A percentile compares a stretch with the other conserved stretches of the same genome.
phyloP scores from a whole-genome alignment of 2,888 invertebrate genomes.

The Oscheius onirici region DNA sequence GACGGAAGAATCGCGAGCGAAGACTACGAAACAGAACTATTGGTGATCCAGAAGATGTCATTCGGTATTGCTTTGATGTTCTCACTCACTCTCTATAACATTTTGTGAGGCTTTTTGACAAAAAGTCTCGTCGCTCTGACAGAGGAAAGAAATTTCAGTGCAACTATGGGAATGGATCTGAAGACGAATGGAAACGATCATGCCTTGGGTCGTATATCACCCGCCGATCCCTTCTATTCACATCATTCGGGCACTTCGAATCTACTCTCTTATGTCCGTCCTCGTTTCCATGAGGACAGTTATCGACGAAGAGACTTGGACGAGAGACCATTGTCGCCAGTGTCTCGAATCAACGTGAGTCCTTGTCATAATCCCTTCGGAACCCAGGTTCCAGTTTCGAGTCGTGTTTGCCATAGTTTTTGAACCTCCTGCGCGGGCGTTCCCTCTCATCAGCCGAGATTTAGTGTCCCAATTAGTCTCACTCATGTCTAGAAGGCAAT shows the following conservation, averaged over 20 bases:
- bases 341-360: constrained; percentile 17
- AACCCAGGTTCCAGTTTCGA: constrained; percentile 12
- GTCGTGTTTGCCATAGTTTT: constrained; percentile 20
- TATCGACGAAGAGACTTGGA: constrained; percentile 39
- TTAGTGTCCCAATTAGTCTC: constrained; percentile 28
- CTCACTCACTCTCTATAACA: not conserved
- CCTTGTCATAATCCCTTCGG: not conserved
- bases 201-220: constrained; percentile 22
- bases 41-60: constrained; percentile 62
- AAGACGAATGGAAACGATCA: constrained; percentile 5
- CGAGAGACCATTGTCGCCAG: constrained; percentile 12
- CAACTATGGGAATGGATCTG: constrained; percentile 13
- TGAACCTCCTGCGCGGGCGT: constrained; percentile 5
- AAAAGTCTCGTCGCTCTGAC: no score
- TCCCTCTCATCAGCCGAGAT: constrained; percentile 14
- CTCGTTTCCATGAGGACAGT: constrained; percentile 52
- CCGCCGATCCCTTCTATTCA: constrained; percentile 45
- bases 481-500: not conserved
- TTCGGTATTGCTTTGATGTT: constrained; percentile 38
- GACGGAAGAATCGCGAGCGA: constrained; percentile 68
- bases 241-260: constrained; percentile 36
- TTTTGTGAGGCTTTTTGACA: not conserved
- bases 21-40: constrained; percentile 66
- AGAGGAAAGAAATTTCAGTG: not conserved
- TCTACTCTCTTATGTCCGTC: constrained; percentile 43